phyloP scores from a whole-genome alignment of 2,888 invertebrate genomes.

The Ennomos fuscantarius region DNA sequence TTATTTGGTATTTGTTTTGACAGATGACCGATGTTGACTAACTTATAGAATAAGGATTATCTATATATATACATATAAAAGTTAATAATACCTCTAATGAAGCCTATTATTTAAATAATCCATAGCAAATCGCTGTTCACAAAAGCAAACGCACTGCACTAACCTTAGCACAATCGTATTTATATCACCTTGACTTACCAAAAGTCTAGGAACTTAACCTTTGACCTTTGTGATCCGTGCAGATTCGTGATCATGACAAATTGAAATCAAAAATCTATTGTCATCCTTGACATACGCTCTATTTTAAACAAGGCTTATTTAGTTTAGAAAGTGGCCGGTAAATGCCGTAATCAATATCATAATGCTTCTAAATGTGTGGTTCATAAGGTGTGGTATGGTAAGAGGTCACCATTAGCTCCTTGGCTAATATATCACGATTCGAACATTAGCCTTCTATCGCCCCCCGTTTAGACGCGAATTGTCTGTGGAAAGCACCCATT shows the following conservation, averaged over 20 bases:
- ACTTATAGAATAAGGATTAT: no score
- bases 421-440: conserved; percentile 74
- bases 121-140: conserved; percentile 32
- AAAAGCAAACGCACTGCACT: conserved; percentile 26
- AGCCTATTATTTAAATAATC: neutral
- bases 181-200: conserved; percentile 57
- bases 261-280: conserved; percentile 67
- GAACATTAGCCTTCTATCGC: conserved; percentile 70
- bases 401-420: conserved; percentile 66
- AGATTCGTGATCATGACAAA: conserved; percentile 75
- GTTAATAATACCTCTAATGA: no score
- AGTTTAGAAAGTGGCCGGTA: conserved; percentile 58
- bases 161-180: conserved; percentile 36
- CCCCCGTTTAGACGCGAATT: conserved; percentile 68
- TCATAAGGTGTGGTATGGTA: conserved; percentile 56
- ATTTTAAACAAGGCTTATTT: conserved; percentile 67
- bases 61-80: no score
- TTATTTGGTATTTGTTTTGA: no score
- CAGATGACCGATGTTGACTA: no score
- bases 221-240: conserved; percentile 62
- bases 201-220: conserved; percentile 50
- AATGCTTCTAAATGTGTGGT: conserved; percentile 41
- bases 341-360: conserved; percentile 31
- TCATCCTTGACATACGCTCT: conserved; percentile 75
- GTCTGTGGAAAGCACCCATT: conserved; percentile 74